These are phyloP conservation scores for Charanyca ferruginea DNA, from an alignment of 2,888 invertebrate genomes.

Conservation along the genomic window DNA sequence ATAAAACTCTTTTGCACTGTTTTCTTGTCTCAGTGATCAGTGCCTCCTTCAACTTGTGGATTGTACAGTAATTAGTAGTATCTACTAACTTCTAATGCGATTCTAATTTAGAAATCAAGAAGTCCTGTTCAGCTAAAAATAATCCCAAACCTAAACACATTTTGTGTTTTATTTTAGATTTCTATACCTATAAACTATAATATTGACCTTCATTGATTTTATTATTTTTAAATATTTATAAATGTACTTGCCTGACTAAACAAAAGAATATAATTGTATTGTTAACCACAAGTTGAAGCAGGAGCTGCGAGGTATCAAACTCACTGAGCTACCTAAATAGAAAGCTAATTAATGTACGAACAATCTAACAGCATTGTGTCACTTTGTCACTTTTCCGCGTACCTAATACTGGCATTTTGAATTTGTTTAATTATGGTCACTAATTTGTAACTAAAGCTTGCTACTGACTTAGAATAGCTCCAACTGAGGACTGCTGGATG, in stretches of 20 bases:
- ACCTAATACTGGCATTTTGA: slow-evolving; percentile 67
- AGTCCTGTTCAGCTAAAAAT: neutral
- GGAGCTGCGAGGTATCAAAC: slow-evolving; percentile 33
- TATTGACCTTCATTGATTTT: neutral
- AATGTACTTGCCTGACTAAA: neutral
- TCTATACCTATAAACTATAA: neutral
- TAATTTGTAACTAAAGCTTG: slow-evolving; percentile 76
- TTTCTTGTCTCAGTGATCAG: slow-evolving; percentile 52
- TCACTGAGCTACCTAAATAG: slow-evolving; percentile 47
- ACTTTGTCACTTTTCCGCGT: slow-evolving; percentile 63
- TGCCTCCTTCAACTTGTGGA: slow-evolving; percentile 53
- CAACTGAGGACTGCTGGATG: slow-evolving; percentile 59
- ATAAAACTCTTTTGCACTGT: slow-evolving; percentile 55
- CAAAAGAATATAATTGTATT: neutral
- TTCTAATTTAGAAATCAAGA: slow-evolving; percentile 4
- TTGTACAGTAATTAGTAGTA: slow-evolving; percentile 4
- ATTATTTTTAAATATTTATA: neutral
- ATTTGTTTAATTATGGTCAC: slow-evolving; percentile 68
- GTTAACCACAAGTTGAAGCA: slow-evolving; percentile 45
- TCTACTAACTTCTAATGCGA: slow-evolving; percentile 12
- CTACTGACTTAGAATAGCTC: slow-evolving; percentile 70
- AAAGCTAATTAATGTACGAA: slow-evolving; percentile 52
- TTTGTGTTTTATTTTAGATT: neutral
- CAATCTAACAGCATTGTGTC: slow-evolving; percentile 60
- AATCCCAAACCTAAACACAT: neutral